These are phyloP conservation scores for Macrotis lagotis DNA, from an alignment of 2,113 vertebrate genomes.

Conservation along the genomic window DNA sequence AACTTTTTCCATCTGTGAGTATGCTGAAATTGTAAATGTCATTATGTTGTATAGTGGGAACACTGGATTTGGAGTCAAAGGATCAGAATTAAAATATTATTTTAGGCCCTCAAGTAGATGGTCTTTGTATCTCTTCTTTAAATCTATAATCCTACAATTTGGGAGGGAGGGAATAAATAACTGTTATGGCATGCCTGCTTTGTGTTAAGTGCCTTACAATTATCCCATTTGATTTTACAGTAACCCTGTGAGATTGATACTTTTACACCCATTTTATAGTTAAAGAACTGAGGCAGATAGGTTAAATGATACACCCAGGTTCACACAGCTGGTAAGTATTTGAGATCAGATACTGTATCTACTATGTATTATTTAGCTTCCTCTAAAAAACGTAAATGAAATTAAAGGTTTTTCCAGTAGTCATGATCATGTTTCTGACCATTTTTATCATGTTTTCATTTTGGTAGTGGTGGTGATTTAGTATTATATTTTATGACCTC, in stretches of 20 bases:
- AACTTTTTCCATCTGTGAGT: neutral
- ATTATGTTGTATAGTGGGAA: neutral
- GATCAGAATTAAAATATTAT: neutral
- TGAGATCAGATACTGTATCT: neutral
- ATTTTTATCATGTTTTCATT: neutral
- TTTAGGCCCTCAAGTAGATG: neutral
- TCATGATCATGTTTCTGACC: neutral
- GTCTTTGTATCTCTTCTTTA: neutral
- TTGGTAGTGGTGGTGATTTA: neutral
- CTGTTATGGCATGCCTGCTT: no score
- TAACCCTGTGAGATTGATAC: neutral
- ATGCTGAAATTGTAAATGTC: neutral
- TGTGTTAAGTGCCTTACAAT: neutral
- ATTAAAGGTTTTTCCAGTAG: slow-evolving; percentile 11
- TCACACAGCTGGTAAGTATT: neutral
- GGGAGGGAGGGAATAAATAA: neutral
- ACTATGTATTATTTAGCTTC: neutral
- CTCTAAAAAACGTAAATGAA: slow-evolving; percentile 55
- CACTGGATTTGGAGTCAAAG: neutral
- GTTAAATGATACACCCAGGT: neutral
- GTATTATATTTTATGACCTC: neutral
- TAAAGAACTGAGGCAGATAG: neutral
- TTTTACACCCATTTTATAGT: neutral
- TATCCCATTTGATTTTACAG: neutral
- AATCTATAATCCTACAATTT: neutral